These are phyloP conservation scores for Garra rufa DNA, from an alignment of 2,113 vertebrate genomes.

Conservation along the genomic window DNA sequence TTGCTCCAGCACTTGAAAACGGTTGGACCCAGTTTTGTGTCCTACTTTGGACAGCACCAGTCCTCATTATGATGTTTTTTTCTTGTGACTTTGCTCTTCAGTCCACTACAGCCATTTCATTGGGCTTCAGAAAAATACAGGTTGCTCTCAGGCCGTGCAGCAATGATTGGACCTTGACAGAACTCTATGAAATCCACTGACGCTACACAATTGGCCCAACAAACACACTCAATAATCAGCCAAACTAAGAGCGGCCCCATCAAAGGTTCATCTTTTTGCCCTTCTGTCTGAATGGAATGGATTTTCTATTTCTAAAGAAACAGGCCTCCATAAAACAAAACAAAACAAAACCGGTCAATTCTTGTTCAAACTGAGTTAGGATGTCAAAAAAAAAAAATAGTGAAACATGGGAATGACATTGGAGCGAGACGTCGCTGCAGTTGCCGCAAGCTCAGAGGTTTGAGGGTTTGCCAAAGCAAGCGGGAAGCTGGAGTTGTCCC, in stretches of 20 bases:
- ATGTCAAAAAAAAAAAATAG: background rate
- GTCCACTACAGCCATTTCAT: slow-evolving; percentile 65
- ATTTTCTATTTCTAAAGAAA: slow-evolving; percentile 42
- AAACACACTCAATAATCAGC: slow-evolving; percentile 36
- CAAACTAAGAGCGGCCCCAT: slow-evolving; percentile 25
- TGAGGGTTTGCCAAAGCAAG: slow-evolving; percentile 19
- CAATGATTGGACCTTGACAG: slow-evolving; percentile 51
- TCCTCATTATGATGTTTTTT: slow-evolving; percentile 69
- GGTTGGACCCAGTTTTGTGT: slow-evolving; percentile 59
- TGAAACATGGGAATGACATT: background rate
- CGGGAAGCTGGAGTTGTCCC: slow-evolving; percentile 27
- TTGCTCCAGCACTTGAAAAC: background rate
- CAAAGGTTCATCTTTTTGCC: slow-evolving; percentile 29
- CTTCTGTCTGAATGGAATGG: slow-evolving; percentile 40
- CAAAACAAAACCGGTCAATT: background rate
- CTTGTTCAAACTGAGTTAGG: background rate
- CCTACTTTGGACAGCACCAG: slow-evolving; percentile 71
- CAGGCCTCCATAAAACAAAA: background rate
- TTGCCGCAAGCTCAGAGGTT: slow-evolving; percentile 16
- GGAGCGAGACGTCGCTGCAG: background rate
- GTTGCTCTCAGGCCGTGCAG: slow-evolving; percentile 34
- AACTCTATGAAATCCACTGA: slow-evolving; percentile 52
- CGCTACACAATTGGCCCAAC: slow-evolving; percentile 43
- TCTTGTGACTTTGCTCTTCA: slow-evolving; percentile 63
- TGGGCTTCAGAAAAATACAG: slow-evolving; percentile 51